Evolutionary conservation across 2,888 invertebrate species (phyloP).

Genomic region (Cataglyphis altisquamis): DNA sequence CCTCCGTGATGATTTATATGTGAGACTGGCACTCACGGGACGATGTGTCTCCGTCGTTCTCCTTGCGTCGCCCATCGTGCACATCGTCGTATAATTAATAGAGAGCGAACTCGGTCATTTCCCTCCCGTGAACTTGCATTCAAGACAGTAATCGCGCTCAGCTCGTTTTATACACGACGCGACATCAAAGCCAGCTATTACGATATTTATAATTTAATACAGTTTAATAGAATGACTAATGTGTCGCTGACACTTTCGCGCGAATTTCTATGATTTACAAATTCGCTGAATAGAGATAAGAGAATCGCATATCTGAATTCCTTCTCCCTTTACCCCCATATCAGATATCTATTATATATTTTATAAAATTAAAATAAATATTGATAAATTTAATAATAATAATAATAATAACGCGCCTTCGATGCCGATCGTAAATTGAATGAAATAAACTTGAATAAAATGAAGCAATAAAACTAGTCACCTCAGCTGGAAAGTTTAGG

Average conservation of each 20-base stretch:
- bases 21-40: slow-evolving; percentile 20
- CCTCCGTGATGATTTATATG: slow-evolving; percentile 72
- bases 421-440: neutral
- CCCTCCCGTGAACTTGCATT: slow-evolving; percentile 20
- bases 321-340: neutral
- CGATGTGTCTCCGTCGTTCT: slow-evolving; percentile 10
- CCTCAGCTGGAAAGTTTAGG: neutral
- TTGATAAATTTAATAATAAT: neutral
- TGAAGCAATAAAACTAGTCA: neutral
- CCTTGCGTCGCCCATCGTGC: neutral
- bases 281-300: neutral
- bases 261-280: neutral
- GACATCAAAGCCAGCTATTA: slow-evolving; percentile 12
- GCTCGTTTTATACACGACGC: slow-evolving; percentile 4
- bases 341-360: neutral
- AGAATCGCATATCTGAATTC: neutral
- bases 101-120: slow-evolving; percentile 44
- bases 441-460: neutral
- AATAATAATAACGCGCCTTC: neutral
- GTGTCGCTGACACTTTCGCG: neutral
- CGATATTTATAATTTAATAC: slow-evolving; percentile 26
- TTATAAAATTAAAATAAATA: no score
- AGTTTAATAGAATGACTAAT: slow-evolving; percentile 6
- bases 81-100: slow-evolving; percentile 30
- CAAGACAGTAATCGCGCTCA: slow-evolving; percentile 29